Evolutionary conservation across 2,888 invertebrate genomes (phyloP).

Genomic region (Synergus umbraculus): DNA sequence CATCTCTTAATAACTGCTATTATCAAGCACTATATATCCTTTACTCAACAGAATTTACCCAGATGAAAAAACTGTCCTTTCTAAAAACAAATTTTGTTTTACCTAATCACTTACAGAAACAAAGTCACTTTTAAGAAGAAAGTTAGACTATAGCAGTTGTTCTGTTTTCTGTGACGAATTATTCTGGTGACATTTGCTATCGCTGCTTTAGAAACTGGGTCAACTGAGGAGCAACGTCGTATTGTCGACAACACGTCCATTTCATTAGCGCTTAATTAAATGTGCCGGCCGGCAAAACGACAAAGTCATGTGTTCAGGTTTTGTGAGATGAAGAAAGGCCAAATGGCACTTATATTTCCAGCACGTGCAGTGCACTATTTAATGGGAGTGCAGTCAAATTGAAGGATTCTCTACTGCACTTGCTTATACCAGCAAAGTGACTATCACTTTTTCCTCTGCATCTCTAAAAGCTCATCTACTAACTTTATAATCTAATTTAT

Average conservation of each 20-base stretch:
- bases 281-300: conserved; percentile 50
- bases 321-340: conserved; percentile 17
- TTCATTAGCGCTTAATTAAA: conserved; percentile 72
- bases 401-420: conserved; percentile 23
- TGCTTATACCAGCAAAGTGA: neutral
- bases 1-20: too few relatives aligned
- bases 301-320: conserved; percentile 28
- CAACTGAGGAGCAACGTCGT: conserved; percentile 13
- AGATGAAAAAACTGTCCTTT: too few relatives aligned
- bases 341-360: conserved; percentile 18
- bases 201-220: conserved; percentile 11
- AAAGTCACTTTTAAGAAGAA: neutral
- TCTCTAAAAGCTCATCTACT: conserved; percentile 10
- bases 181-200: conserved; percentile 25
- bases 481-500: conserved; percentile 10
- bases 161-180: neutral
- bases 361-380: conserved; percentile 16
- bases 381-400: neutral
- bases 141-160: neutral
- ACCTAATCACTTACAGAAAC: too few relatives aligned
- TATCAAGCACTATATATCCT: too few relatives aligned
- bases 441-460: neutral
- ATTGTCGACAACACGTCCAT: conserved; percentile 64
- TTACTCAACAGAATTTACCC: too few relatives aligned
- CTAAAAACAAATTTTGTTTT: too few relatives aligned